These are phyloP conservation scores for Dreissena rostriformis DNA, from an alignment of 1,140 invertebrate genomes.

Conservation along the genomic window DNA sequence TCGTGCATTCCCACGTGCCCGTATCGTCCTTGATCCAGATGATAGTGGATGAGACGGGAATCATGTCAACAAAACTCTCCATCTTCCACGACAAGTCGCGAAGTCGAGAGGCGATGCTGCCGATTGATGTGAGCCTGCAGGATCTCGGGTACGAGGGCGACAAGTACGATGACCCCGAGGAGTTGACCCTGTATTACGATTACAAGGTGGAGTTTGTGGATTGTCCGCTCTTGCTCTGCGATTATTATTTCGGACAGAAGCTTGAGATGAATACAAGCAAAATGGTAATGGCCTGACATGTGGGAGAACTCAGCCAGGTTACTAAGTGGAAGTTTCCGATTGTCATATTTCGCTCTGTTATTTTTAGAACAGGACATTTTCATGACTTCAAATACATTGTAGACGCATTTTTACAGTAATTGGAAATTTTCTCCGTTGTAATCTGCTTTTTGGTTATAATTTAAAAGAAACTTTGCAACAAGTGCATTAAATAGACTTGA, in stretches of 20 bases:
- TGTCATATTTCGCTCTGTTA: too few species aligned
- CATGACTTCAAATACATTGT: too few species aligned
- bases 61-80: slow-evolving; percentile 74
- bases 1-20: slow-evolving; percentile 72
- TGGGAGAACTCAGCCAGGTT: neutral
- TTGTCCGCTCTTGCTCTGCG: slow-evolving; percentile 77
- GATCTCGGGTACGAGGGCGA: slow-evolving; percentile 74
- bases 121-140: slow-evolving; percentile 66
- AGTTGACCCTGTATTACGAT: slow-evolving; percentile 76
- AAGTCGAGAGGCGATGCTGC: slow-evolving; percentile 67
- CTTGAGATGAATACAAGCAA: slow-evolving; percentile 20
- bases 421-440: too few species aligned
- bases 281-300: neutral
- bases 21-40: slow-evolving; percentile 72
- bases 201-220: slow-evolving; percentile 78
- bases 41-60: slow-evolving; percentile 69
- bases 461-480: too few species aligned
- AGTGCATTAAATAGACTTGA: too few species aligned
- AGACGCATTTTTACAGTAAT: too few species aligned
- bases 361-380: too few species aligned
- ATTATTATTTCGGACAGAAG: slow-evolving; percentile 75
- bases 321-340: too few species aligned
- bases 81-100: slow-evolving; percentile 75
- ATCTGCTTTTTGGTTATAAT: too few species aligned
- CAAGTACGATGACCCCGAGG: slow-evolving; percentile 69